A percentile compares a stretch with the other conserved stretches of the same genome.
Evolutionary conservation across 2,113 vertebrate species (phyloP).

Genomic region (Vidua chalybeata): DNA sequence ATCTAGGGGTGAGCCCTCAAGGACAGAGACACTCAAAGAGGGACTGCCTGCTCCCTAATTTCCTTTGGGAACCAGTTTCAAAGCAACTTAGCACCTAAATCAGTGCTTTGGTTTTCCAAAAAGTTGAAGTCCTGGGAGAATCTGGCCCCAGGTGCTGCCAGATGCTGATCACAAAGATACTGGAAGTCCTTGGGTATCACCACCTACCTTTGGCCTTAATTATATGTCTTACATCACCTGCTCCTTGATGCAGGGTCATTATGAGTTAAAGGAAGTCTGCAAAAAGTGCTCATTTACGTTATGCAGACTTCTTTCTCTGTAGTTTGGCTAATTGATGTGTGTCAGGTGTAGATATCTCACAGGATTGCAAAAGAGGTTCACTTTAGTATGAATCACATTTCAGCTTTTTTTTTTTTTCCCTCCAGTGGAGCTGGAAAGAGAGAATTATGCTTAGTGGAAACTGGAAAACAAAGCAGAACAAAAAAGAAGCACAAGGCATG

Average conservation of each 20-base stretch:
- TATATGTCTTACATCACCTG: not conserved
- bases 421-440: not conserved
- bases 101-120: not conserved
- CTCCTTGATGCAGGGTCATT: not conserved
- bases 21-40: not conserved
- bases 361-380: not conserved
- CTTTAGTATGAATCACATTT: not conserved
- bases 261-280: not conserved
- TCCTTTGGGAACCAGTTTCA: not conserved
- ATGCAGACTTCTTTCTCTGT: not conserved
- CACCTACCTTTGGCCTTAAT: not conserved
- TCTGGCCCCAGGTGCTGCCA: not conserved
- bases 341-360: not conserved
- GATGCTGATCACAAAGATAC: not conserved
- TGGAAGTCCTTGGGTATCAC: not conserved
- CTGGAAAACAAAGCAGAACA: not conserved
- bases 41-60: not conserved
- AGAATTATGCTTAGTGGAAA: not conserved
- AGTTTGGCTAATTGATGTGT: not conserved
- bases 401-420: not conserved
- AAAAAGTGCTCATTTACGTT: not conserved
- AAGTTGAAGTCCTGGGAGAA: not conserved
- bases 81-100: not conserved
- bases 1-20: not conserved
- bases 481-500: not conserved